Evolutionary conservation across 2,113 vertebrate genomes (phyloP), one percentile per base, ranked within the genome.

Genomic region (Chamaea fasciata): DNA sequence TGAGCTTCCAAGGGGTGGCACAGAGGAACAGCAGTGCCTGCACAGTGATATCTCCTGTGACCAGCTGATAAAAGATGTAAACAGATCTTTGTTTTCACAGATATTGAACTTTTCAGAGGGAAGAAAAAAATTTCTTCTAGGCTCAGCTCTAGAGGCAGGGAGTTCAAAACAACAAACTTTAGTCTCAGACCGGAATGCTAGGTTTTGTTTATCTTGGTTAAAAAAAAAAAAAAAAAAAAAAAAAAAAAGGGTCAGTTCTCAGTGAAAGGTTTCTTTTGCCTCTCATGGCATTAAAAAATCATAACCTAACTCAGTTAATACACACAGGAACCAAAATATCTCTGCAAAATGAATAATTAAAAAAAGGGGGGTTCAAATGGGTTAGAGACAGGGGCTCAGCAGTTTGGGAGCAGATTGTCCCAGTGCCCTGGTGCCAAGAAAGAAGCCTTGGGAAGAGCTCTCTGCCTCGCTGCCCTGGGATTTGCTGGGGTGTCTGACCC

Each of bases 31-130:
- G 62, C 67, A 30, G 46, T 22, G 50, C 37, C 70, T 77, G 39
- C 14, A 49, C 21, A 60, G 37, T 65, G 75, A 57, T 57, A 31
- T 80, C 78, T 92, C 76, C 30, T 74, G 55, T 83, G 90, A 53
- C 31, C 68, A 84, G 23, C 13, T 65, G 46, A 87, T 78, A 88
- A 75, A 91, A 91, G 60, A 31, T 6, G 20, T 53, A 86, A 90
- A 94, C 65, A 83, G n/a, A 77, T 10, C 26, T 83, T 83, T 86
- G 28, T 57, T 96, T 93, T 91, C 46, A 53, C 23, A 76, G 22
- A 85, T 83, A 73, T 37, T 76, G 44, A 76, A 71, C 65, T 59
- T 30, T 37, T 27, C 57, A 3, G 21, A 50, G 23, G 37, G 30
- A 42, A 68, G 21, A 68, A 87, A 77, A 22, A 77, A 56, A 22